Evolutionary conservation across 1,140 invertebrate genomes (phyloP).

Genomic region (Leguminivora glycinivorella): DNA sequence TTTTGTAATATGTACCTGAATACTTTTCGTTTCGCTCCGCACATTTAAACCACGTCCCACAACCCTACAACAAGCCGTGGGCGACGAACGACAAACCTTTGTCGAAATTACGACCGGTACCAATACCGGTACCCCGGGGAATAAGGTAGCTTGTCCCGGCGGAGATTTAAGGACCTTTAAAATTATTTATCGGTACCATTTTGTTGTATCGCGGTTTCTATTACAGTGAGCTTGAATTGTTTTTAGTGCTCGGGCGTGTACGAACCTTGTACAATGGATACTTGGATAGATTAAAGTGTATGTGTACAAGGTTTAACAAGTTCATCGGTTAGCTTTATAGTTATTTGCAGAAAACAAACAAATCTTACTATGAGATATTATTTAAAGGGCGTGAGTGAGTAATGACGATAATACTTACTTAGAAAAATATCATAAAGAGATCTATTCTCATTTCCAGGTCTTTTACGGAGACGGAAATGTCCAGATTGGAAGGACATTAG

Average conservation of each 20-base stretch:
- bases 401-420: no score
- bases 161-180: constrained; percentile 23
- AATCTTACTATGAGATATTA: no score
- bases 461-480: no score
- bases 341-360: no score
- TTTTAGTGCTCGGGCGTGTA: neutral
- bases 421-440: no score
- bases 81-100: constrained; percentile 25
- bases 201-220: constrained; percentile 20
- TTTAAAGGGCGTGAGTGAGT: no score
- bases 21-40: neutral
- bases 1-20: neutral
- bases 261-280: neutral
- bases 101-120: constrained; percentile 25
- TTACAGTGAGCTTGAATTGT: constrained; percentile 21
- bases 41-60: neutral
- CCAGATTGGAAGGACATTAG: no score
- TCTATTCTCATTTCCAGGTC: no score
- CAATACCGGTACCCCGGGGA: constrained; percentile 15
- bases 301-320: neutral
- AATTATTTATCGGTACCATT: constrained; percentile 20
- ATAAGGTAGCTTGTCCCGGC: constrained; percentile 21
- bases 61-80: constrained; percentile 9
- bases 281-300: neutral
- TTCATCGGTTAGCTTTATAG: neutral